Evolutionary conservation across 2,888 invertebrate genomes (phyloP).

Genomic region (Dugesia japonica): DNA sequence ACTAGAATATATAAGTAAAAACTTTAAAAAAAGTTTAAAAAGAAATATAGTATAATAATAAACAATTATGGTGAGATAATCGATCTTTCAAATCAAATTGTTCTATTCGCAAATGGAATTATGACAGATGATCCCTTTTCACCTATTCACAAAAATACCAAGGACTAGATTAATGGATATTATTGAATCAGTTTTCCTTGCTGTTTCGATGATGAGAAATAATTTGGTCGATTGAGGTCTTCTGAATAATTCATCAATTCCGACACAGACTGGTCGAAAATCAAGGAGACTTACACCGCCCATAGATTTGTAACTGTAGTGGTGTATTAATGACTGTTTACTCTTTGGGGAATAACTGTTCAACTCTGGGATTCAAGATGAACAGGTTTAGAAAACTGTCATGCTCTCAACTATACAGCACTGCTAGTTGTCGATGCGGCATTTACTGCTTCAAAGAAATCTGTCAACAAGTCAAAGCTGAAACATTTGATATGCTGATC

Average conservation of each 20-base stretch:
- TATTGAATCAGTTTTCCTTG: neutral
- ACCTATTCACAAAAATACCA: neutral
- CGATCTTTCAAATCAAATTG: neutral
- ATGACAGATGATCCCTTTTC: neutral
- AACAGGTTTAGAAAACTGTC: too few species aligned
- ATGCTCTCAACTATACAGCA: too few species aligned
- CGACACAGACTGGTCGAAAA: neutral
- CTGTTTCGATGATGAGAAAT: neutral
- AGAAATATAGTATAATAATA: neutral
- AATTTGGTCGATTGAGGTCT: neutral
- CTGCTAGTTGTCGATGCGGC: neutral
- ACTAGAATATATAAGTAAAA: too few species aligned
- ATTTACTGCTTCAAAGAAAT: neutral
- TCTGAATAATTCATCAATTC: constrained; percentile 2
- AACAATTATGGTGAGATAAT: neutral
- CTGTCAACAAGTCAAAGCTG: neutral
- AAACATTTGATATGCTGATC: neutral
- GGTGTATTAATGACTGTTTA: neutral
- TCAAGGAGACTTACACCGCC: constrained; percentile 20
- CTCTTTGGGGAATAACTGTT: neutral
- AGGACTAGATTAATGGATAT: neutral
- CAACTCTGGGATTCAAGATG: neutral
- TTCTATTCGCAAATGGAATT: neutral
- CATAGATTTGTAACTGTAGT: neutral
- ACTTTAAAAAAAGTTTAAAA: neutral